Evolutionary conservation across 2,113 vertebrate species (phyloP).

Genomic region (Riparia riparia): DNA sequence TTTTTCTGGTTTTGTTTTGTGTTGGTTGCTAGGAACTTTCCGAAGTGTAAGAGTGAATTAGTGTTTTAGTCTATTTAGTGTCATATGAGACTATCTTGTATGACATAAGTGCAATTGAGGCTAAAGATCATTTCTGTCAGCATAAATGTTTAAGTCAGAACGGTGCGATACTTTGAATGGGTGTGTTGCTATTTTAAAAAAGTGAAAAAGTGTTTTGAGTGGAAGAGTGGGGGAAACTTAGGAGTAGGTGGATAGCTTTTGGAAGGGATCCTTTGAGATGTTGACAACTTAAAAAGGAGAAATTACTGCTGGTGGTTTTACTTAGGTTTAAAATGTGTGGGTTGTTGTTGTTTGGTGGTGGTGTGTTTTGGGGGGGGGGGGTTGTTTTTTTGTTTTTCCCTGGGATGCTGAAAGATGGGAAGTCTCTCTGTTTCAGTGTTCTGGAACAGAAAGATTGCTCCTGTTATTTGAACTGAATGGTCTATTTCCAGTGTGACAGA

Average conservation of each 20-base stretch:
- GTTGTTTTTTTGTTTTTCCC: too few species aligned
- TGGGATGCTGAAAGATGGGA: neutral
- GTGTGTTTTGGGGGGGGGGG: too few species aligned
- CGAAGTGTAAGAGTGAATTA: neutral
- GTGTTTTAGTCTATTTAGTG: neutral
- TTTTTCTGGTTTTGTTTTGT: neutral
- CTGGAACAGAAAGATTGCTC: neutral
- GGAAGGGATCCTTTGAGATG: neutral
- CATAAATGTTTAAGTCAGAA: neutral
- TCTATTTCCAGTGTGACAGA: neutral
- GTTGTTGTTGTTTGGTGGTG: too few species aligned
- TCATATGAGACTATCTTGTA: neutral
- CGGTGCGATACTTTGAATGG: neutral
- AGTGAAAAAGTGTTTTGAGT: neutral
- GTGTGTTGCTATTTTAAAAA: neutral
- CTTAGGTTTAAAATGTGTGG: neutral
- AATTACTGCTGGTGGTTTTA: neutral
- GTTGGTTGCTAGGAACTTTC: neutral
- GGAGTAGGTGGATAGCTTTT: neutral
- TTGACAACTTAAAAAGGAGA: neutral
- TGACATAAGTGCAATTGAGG: neutral
- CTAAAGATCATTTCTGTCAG: neutral
- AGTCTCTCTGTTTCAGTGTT: neutral
- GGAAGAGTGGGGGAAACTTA: neutral
- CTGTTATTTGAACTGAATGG: neutral